Percentiles rank a stretch among this genome's conserved stretches.
Evolutionary conservation across 1,140 invertebrate genomes (phyloP).

Genomic region (Vanessa atalanta): DNA sequence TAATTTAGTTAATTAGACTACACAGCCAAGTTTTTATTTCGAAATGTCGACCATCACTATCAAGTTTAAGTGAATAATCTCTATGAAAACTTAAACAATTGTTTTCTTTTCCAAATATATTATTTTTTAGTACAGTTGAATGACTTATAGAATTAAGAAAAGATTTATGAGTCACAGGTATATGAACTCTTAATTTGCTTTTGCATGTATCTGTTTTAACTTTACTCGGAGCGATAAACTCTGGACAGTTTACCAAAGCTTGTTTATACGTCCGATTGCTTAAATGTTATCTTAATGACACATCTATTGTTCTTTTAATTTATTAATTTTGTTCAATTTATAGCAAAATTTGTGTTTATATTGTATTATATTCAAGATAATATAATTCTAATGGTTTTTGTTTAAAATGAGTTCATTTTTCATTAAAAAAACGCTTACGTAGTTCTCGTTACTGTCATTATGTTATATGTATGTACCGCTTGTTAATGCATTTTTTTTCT

Average conservation of each 20-base stretch:
- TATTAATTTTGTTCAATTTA: neutral
- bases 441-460: too few relatives aligned
- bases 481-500: too few relatives aligned
- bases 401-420: too few relatives aligned
- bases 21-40: too few relatives aligned
- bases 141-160: constrained; percentile 11
- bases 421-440: too few relatives aligned
- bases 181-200: constrained; percentile 30
- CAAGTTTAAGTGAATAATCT: too few relatives aligned
- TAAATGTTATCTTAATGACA: neutral
- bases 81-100: too few relatives aligned
- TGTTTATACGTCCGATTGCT: neutral
- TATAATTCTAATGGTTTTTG: too few relatives aligned
- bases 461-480: too few relatives aligned
- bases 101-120: neutral
- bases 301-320: constrained; percentile 10
- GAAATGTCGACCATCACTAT: too few relatives aligned
- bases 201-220: constrained; percentile 15
- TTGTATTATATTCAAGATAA: neutral
- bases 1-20: too few relatives aligned
- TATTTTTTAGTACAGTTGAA: constrained; percentile 21
- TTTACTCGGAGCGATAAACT: constrained; percentile 28
- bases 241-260: constrained; percentile 23
- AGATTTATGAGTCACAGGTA: constrained; percentile 21
- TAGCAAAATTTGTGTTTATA: neutral